Evolutionary conservation across 2,113 vertebrate genomes (phyloP), one percentile per base, ranked within the genome.

Genomic region (Rallus limicola): DNA sequence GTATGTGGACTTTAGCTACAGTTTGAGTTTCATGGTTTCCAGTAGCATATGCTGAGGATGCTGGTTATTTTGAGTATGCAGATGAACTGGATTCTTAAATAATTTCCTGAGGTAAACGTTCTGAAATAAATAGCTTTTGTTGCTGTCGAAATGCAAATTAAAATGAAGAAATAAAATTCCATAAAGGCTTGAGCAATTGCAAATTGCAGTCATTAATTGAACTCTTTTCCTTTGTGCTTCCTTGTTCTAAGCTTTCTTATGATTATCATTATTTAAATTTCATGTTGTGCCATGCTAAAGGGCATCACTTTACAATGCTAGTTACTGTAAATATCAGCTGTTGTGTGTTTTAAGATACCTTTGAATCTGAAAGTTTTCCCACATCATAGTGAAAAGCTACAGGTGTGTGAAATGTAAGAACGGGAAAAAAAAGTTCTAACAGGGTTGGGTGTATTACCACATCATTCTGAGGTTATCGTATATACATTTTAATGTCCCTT

Each of bases 181-280:
- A 28, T 75, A 78, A 84, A 86, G 60, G 17, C 31, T 64, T 71
- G 48, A 90, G 90, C 77, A 82, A 55, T 29, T 65, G 69, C 69
- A 94, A 92, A 88, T 74, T 96, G 48, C 62, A 92, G 65, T 86
- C 65, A 86, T 75, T 95, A 93, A 58, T 4, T 88, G 60, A 90
- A 63, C 48, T n/a, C 44, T 60, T 67, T 93, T 83, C 76, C 60
- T 93, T 90, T 83, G 44, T 88, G 46, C 38, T 94, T 86, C 82
- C 52, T 69, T 88, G 60, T 88, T 96, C 80, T 84, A 58, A 91
- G 50, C 29, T 72, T 93, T 96, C 91, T 88, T 86, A 58, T 44
- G 44, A 91, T 93, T 50, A 82, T 75, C 72, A 86, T 86, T 81
- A 83, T 78, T 96, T 86, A 88, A 84, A 84, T 91, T 82, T 84